Evolutionary conservation across 1,140 invertebrate genomes (phyloP).

Genomic region (Drosophila teissieri): DNA sequence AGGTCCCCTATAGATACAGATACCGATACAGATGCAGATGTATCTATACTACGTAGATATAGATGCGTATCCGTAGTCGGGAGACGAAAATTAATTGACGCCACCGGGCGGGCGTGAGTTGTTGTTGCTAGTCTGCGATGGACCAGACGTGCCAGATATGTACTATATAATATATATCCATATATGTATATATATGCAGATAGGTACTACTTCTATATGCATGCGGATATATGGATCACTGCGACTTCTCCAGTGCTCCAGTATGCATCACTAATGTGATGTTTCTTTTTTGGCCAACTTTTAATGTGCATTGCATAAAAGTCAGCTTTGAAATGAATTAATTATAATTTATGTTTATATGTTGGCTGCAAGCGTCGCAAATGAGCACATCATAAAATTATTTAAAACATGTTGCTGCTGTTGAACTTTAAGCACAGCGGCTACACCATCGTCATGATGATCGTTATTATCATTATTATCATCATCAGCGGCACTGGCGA

Average conservation of each 20-base stretch:
- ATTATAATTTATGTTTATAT: conserved; percentile 81
- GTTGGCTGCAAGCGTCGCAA: conserved; percentile 72
- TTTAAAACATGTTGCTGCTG: conserved; percentile 60
- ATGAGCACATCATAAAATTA: conserved; percentile 79
- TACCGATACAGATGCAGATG: neutral
- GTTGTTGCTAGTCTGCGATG: conserved; percentile 58
- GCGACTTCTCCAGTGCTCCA: conserved; percentile 5
- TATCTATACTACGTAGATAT: too few species aligned
- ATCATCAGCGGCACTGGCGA: conserved; percentile 10
- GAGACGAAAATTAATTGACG: conserved; percentile 72
- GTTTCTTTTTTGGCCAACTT: conserved; percentile 20
- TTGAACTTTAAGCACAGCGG: conserved; percentile 46
- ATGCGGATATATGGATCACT: neutral
- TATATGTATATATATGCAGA: neutral
- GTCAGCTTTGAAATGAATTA: conserved; percentile 78
- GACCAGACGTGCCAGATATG: conserved; percentile 48
- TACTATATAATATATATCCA: conserved; percentile 8
- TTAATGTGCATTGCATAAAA: conserved; percentile 70
- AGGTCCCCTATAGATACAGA: conserved; percentile 8
- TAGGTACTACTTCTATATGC: neutral
- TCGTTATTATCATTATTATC: conserved; percentile 3
- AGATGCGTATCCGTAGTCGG: conserved; percentile 23
- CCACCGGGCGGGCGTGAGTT: conserved; percentile 45
- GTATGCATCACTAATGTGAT: too few species aligned
- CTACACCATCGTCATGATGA: conserved; percentile 6